phyloP scores from a whole-genome alignment of 2,113 vertebrate genomes.

The Bubo scandiacus region DNA sequence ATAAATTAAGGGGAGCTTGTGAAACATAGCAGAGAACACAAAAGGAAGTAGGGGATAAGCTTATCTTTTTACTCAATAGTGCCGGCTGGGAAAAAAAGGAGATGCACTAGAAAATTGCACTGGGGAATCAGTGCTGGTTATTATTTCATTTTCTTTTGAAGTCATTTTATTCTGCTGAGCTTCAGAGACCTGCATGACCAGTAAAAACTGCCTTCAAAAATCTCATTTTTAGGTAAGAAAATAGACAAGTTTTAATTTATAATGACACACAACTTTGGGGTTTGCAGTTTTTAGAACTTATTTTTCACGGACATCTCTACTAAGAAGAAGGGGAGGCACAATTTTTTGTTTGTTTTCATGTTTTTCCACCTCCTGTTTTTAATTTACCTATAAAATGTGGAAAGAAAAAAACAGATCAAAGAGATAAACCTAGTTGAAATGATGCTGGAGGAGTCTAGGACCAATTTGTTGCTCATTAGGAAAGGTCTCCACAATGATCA shows the following conservation, averaged over 20 bases:
- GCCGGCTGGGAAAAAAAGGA: not conserved
- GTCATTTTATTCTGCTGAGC: not conserved
- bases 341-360: not conserved
- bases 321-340: fast-evolving
- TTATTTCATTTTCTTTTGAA: constrained; percentile 44
- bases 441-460: not conserved
- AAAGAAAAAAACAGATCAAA: not conserved
- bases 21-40: not conserved
- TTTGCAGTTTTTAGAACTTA: not conserved
- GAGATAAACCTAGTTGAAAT: not conserved
- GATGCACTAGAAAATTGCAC: not conserved
- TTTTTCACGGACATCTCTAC: not conserved
- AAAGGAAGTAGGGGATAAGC: not conserved
- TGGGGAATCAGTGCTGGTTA: not conserved
- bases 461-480: not conserved
- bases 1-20: not conserved
- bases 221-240: not conserved
- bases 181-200: not conserved
- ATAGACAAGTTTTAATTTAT: not conserved
- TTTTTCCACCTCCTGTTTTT: not conserved
- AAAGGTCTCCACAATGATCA: not conserved
- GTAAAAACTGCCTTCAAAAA: not conserved
- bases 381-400: not conserved
- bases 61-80: not conserved
- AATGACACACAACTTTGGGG: not conserved